These are phyloP conservation scores for Emydura subglobosa DNA, from an alignment of 2,113 vertebrate species.

Conservation along the genomic window DNA sequence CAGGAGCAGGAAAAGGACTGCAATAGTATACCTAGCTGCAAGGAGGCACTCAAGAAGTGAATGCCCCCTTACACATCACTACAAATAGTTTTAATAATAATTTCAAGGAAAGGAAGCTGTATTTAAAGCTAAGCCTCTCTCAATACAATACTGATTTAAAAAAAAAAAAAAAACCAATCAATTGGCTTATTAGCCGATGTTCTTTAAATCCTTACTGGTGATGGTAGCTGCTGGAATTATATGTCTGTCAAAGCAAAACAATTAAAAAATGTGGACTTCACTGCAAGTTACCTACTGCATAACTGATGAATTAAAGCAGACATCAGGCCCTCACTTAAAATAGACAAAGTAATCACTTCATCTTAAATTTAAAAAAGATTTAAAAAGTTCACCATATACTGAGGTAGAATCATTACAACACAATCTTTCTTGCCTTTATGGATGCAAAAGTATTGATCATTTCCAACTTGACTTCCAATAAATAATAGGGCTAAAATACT, in stretches of 20 bases:
- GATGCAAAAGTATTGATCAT: not conserved
- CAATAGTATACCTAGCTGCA: not conserved
- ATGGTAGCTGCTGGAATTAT: not conserved
- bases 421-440: not conserved
- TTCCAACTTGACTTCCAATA: not conserved
- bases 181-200: not conserved
- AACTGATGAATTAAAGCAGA: not conserved
- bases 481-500: not conserved
- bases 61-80: not conserved
- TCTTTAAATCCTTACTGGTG: not conserved
- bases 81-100: not conserved
- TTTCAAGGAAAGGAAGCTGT: not conserved
- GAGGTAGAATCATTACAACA: not conserved
- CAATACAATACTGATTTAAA: not conserved
- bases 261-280: not conserved
- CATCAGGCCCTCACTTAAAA: not conserved
- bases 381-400: not conserved
- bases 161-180: not conserved
- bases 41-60: not conserved
- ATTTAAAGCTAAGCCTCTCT: not conserved
- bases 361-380: not conserved
- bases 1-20: not conserved
- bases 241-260: not conserved
- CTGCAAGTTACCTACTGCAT: not conserved
- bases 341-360: not conserved